Base-by-base conservation (phyloP, 1,140 invertebrate species). In the Asbolus verrucosus region DNA sequence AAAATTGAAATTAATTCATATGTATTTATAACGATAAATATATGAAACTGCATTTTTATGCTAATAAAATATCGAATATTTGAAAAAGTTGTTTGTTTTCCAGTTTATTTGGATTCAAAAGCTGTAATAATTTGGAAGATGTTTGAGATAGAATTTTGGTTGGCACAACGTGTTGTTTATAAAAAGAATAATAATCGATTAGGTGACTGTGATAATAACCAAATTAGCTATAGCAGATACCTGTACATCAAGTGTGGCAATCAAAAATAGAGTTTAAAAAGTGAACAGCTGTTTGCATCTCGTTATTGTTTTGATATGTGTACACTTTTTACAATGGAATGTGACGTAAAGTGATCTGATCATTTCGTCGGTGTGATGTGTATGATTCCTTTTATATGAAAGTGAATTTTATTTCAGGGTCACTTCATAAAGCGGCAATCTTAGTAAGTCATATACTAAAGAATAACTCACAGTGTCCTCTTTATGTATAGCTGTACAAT, bases 401-500 rank as follows among this genome's bases (percentile, higher is more conserved):
- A 59, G 43, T 38, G 39, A 63, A 43, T 39, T 65, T 36, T 18
- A 19, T 70, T 67, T 67, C 72, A 73, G 73, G 74, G 72, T 72
- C 74, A 74, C 65, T 67, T 38, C 62, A 24, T 66, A 67, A n/a
- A n/a, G 54, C 33, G 63, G 73, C 70, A 74, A 74, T 69, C 70
- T 69, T 62, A 39, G 62, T 73, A 68, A 69, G 69, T 75, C 73
- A 69, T 69, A 70, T 74, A 46, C 27, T 62, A 70, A 70, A 67
- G 46, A 69, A 76, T 74, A 75, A 67, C 33, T 66, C 19, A 74
- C 70, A 74, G 72, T 72, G 68, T 72, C 61, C 72, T 71, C 74
- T 71, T 74, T 76, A 75, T 75, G 46, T 68, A 18, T 14, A 21
- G 21, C 15, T 63, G 19, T 67, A 76, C 75, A 76, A 76, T 73